Conservation (phyloP, 1,140 invertebrate species). For the Vanessa atalanta region DNA sequence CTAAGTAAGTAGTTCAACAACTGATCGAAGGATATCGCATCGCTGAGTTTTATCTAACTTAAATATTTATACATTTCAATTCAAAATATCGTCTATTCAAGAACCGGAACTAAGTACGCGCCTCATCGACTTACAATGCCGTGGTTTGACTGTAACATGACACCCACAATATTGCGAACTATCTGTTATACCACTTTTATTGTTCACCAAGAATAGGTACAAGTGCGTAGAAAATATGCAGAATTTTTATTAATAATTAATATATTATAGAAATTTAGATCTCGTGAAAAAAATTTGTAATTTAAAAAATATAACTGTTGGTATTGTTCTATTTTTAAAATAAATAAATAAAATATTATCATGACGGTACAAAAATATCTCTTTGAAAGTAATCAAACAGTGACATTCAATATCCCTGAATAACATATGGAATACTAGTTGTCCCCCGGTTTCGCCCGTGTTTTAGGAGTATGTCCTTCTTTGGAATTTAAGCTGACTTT, state of each 20-base stretch:
- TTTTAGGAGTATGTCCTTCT: no score
- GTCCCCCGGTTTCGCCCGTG: no score
- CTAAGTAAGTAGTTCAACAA: no score
- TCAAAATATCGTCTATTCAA: conserved; percentile 17
- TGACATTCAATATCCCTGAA: no score
- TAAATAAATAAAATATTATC: not conserved
- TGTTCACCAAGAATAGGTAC: not conserved
- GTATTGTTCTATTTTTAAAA: not conserved
- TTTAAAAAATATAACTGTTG: no score
- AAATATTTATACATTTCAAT: conserved; percentile 33
- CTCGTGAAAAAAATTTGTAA: not conserved
- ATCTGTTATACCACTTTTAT: conserved; percentile 35
- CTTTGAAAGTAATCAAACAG: not conserved
- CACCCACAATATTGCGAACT: conserved; percentile 51
- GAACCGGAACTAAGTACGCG: conserved; percentile 62
- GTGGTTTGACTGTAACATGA: conserved; percentile 67
- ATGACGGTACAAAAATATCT: not conserved
- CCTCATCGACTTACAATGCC: conserved; percentile 53
- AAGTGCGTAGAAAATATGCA: not conserved
- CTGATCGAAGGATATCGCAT: conserved; percentile 17
- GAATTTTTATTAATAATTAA: not conserved
- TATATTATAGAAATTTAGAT: no score
- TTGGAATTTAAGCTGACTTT: no score
- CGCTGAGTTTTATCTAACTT: conserved; percentile 22
- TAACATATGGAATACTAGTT: no score